phyloP scores from a whole-genome alignment of 2,113 vertebrate species.

The Progne subis region DNA sequence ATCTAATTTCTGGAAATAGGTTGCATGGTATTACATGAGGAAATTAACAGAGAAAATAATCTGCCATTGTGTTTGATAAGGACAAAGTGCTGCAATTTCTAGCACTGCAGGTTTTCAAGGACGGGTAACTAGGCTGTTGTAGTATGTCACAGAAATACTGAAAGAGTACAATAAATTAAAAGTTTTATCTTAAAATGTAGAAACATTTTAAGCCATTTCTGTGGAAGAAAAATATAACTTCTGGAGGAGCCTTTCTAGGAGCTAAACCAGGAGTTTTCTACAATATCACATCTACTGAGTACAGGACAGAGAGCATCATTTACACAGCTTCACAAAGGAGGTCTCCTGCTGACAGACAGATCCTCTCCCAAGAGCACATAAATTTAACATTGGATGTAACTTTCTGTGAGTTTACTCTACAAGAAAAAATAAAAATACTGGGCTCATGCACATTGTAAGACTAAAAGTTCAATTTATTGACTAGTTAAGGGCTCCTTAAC shows the following conservation, averaged over 20 bases:
- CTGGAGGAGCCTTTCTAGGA: neutral
- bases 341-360: neutral
- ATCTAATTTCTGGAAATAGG: neutral
- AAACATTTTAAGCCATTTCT: neutral
- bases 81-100: neutral
- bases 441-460: neutral
- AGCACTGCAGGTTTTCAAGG: neutral
- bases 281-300: neutral
- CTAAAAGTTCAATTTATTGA: neutral
- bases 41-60: neutral
- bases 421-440: neutral
- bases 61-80: neutral
- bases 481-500: neutral
- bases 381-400: neutral
- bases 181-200: neutral
- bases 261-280: accelerated
- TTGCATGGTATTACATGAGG: neutral
- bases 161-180: neutral
- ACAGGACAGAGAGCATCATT: neutral
- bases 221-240: neutral
- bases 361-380: neutral
- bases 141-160: neutral
- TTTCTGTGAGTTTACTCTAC: neutral
- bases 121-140: neutral
- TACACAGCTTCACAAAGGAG: neutral